phyloP scores from a whole-genome alignment of 2,888 invertebrate species.

The Cheiracanthium punctorium region DNA sequence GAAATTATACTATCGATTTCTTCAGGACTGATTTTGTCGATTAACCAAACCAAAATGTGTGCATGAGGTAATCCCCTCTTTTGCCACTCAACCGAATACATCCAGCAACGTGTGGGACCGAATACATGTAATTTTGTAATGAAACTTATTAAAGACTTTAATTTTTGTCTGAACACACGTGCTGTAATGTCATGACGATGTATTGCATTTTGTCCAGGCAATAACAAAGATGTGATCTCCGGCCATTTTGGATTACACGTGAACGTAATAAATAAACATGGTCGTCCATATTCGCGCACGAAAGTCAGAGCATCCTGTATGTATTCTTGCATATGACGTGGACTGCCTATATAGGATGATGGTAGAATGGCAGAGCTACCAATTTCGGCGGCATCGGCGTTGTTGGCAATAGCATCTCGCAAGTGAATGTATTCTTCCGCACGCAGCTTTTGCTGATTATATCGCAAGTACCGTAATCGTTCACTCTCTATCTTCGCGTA shows the following conservation, averaged over 20 bases:
- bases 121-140: conserved; percentile 68
- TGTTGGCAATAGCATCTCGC: no score
- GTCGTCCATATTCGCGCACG: conserved; percentile 76
- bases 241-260: conserved; percentile 77
- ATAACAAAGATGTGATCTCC: conserved; percentile 74
- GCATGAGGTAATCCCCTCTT: conserved; percentile 74
- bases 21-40: conserved; percentile 66
- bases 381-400: no score
- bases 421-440: no score
- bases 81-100: conserved; percentile 74
- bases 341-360: no score
- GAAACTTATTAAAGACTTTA: conserved; percentile 71
- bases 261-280: conserved; percentile 77
- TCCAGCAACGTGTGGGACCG: conserved; percentile 71
- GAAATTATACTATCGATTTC: conserved; percentile 74
- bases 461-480: conserved; percentile 19
- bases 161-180: conserved; percentile 73
- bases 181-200: conserved; percentile 70
- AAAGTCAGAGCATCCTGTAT: no score
- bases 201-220: conserved; percentile 60
- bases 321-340: no score
- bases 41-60: conserved; percentile 30
- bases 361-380: no score
- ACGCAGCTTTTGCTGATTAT: no score
- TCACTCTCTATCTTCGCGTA: conserved; percentile 24